Conservation (phyloP, 2,888 invertebrate species). For the Ectropis crepuscularia region DNA sequence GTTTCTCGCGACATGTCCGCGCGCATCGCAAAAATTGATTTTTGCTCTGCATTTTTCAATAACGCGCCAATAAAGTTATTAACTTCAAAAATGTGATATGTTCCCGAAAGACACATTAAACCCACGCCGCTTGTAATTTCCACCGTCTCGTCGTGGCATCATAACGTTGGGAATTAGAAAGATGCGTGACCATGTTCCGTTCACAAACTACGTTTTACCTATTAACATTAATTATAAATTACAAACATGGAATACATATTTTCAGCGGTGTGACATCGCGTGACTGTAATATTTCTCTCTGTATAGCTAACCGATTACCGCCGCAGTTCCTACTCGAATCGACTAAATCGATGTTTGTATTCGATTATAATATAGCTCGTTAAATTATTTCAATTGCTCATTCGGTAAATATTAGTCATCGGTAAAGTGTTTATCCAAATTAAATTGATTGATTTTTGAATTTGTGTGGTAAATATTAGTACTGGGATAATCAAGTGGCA, state of each 20-base stretch:
- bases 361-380: constrained; percentile 16
- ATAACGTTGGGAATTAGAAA: constrained; percentile 48
- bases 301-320: constrained; percentile 30
- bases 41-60: too few relatives aligned
- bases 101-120: too few relatives aligned
- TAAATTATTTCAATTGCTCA: constrained; percentile 29
- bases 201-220: constrained; percentile 44
- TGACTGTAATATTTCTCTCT: constrained; percentile 36
- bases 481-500: not conserved
- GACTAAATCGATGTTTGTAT: constrained; percentile 15
- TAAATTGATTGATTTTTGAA: constrained; percentile 8
- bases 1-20: too few relatives aligned
- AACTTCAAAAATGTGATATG: too few relatives aligned
- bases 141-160: constrained; percentile 19
- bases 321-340: constrained; percentile 20
- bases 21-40: too few relatives aligned
- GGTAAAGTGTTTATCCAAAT: constrained; percentile 26
- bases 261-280: constrained; percentile 38
- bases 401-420: constrained; percentile 24
- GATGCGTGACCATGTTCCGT: constrained; percentile 52
- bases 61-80: too few relatives aligned
- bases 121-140: not conserved
- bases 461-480: constrained; percentile 4
- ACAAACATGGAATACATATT: constrained; percentile 42
- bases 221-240: constrained; percentile 57